Conservation (phyloP, 1,140 invertebrate species). For the Aphidius ervi region DNA sequence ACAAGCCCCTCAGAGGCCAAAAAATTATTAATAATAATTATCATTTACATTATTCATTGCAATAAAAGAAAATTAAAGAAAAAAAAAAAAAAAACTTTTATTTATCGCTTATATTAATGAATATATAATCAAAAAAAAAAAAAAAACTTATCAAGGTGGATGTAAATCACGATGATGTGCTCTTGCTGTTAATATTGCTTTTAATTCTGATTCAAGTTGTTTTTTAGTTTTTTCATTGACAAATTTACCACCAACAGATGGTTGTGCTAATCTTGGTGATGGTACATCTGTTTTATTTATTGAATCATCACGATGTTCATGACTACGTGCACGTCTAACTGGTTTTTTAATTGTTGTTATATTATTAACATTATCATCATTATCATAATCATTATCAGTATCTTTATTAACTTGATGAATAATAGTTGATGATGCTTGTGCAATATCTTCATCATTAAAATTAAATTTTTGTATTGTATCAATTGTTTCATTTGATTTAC, state of each 20-base stretch:
- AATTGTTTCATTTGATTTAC: constrained; percentile 44
- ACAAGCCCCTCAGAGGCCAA: constrained; percentile 47
- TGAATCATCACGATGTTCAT: constrained; percentile 44
- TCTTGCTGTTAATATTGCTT: constrained; percentile 49
- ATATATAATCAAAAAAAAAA: not conserved
- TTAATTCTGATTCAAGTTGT: constrained; percentile 50
- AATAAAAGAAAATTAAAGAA: not conserved
- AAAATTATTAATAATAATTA: constrained; percentile 2
- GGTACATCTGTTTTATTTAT: constrained; percentile 38
- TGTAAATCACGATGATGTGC: constrained; percentile 51
- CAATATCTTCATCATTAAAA: too few species aligned
- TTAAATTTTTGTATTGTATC: constrained; percentile 34
- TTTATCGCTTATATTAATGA: constrained; percentile 1
- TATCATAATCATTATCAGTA: constrained; percentile 28
- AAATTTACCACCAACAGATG: constrained; percentile 43
- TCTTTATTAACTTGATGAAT: constrained; percentile 27
- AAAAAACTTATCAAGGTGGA: constrained; percentile 46
- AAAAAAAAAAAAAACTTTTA: too few species aligned
- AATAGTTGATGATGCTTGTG: constrained; percentile 26
- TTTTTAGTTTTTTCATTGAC: constrained; percentile 49
- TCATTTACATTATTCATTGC: constrained; percentile 10
- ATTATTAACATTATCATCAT: constrained; percentile 38
- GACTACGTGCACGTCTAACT: constrained; percentile 46
- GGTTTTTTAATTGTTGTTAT: constrained; percentile 38
- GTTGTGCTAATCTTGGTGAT: constrained; percentile 42